phyloP scores from a whole-genome alignment of 2,888 invertebrate genomes.

The Blastobasis adustella region DNA sequence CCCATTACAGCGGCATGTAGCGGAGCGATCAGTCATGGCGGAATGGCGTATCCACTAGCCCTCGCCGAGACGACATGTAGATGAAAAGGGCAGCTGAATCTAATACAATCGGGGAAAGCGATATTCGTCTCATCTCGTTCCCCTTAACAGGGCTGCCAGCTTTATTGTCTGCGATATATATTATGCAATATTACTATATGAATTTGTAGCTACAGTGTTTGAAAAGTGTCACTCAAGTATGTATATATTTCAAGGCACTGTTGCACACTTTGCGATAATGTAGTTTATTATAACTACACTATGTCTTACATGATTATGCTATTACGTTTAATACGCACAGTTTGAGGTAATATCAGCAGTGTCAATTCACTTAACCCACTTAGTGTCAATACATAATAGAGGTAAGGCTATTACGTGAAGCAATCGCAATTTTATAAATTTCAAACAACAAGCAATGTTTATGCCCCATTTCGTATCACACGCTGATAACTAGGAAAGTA shows the following conservation, averaged over 20 bases:
- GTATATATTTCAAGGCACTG: not conserved
- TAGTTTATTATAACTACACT: not conserved
- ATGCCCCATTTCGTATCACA: constrained; percentile 54
- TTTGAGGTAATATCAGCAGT: no score
- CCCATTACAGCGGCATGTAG: not conserved
- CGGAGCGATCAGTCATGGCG: constrained; percentile 20
- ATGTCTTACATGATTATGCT: not conserved
- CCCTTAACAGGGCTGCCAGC: constrained; percentile 47
- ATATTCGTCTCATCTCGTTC: constrained; percentile 39
- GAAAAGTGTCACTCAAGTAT: no score
- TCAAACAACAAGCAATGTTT: constrained; percentile 35
- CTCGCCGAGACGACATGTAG: constrained; percentile 64
- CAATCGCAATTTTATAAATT: constrained; percentile 12
- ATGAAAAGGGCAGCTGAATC: constrained; percentile 75
- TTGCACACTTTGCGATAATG: not conserved
- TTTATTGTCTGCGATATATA: constrained; percentile 1
- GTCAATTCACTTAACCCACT: no score
- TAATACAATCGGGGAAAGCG: constrained; percentile 73
- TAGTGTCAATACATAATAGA: no score
- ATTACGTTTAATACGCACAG: no score
- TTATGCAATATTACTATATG: no score
- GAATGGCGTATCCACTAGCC: constrained; percentile 47
- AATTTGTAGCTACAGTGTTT: no score
- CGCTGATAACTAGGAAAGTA: constrained; percentile 63
- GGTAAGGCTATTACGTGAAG: no score